Evolutionary conservation across 2,888 invertebrate genomes (phyloP), one percentile per base, ranked within the genome.

Genomic region (Drosophila ezoana): DNA sequence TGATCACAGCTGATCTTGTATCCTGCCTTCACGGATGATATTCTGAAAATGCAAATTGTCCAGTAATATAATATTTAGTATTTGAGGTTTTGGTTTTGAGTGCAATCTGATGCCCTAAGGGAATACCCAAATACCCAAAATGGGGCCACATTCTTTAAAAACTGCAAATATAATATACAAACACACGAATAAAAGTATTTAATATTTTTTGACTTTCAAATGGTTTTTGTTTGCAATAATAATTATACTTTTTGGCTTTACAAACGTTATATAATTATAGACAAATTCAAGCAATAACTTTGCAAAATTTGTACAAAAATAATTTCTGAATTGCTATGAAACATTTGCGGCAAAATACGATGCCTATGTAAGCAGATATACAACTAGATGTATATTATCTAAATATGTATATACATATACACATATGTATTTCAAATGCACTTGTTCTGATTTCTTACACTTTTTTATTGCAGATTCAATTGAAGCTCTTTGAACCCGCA

Each of bases 1-100:
- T 98, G 93, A 74, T 87, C 54, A 72, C 75, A 70, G 85, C 73
- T 56, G 73, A 61, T 78, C 61, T 78, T 72, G 54, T 81, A 54
- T 87, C 68, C 82, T 84, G 79, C 66, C 76, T 79, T 76, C 72
- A 84, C 79, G 72, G 66, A 76, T 71, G 60, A 86, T 68, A 75
- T 68, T 59, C 79, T 69, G 45, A 13, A 37, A 56, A 10, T n/a
- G 14, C 38, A 38, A 38, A n/a, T 38, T 38, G 28, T 28, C 0
- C 28, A 28, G 8, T 28, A 28, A 28, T 28, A 38, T 5, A 14
- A 38, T 38, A 14, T 1, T 0, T n/a, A 38, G 37, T 20, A 18
- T 2, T 14, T 14, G n/a, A 13, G 5, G 14, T 2, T 38, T 28
- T 28, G 5, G 14, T 2, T 38, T 28, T 28, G 23, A 28, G 23